Evolutionary conservation across 2,797 vertebrate species (phyloP).

Genomic region (Enteromius treurensis): DNA sequence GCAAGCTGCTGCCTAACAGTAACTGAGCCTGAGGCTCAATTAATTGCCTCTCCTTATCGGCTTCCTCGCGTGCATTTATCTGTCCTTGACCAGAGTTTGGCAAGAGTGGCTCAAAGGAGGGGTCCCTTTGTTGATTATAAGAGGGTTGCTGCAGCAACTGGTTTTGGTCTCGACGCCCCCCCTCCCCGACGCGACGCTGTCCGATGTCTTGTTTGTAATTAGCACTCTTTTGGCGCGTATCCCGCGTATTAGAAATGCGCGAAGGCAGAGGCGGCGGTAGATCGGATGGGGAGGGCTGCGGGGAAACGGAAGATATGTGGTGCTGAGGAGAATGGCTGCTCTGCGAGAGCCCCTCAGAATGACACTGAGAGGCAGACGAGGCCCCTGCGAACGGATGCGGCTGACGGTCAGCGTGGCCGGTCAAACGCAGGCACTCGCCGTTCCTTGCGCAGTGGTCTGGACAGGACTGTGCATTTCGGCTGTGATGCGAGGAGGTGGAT

Average conservation of each 20-base stretch:
- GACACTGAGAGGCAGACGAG: slow-evolving; percentile 69
- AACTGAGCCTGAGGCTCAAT: slow-evolving; percentile 72
- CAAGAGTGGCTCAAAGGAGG: slow-evolving; percentile 77
- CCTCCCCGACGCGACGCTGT: slow-evolving; percentile 76
- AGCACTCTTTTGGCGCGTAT: slow-evolving; percentile 72
- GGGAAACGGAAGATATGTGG: slow-evolving; percentile 66
- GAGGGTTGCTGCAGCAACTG: slow-evolving; percentile 77
- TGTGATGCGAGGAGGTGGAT: slow-evolving; percentile 71
- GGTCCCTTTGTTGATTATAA: slow-evolving; percentile 76
- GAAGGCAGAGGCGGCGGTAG: slow-evolving; percentile 70
- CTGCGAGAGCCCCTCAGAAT: slow-evolving; percentile 69
- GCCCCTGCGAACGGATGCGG: slow-evolving; percentile 74
- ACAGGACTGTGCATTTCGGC: slow-evolving; percentile 77
- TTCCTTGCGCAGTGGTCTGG: slow-evolving; percentile 73
- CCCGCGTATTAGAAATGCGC: slow-evolving; percentile 69
- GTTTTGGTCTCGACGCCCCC: slow-evolving; percentile 76
- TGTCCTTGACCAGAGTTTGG: slow-evolving; percentile 76
- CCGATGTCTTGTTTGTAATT: slow-evolving; percentile 76
- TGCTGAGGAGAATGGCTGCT: slow-evolving; percentile 71
- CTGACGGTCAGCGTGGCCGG: slow-evolving; percentile 62
- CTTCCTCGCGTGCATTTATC: slow-evolving; percentile 73
- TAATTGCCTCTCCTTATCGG: slow-evolving; percentile 68
- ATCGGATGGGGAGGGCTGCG: slow-evolving; percentile 76
- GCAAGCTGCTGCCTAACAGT: slow-evolving; percentile 80
- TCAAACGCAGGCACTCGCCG: slow-evolving; percentile 70